A percentile compares a stretch with the other conserved stretches of the same genome.
Evolutionary conservation across 1,140 invertebrate species (phyloP).

Genomic region (Calliopsis andreniformis): DNA sequence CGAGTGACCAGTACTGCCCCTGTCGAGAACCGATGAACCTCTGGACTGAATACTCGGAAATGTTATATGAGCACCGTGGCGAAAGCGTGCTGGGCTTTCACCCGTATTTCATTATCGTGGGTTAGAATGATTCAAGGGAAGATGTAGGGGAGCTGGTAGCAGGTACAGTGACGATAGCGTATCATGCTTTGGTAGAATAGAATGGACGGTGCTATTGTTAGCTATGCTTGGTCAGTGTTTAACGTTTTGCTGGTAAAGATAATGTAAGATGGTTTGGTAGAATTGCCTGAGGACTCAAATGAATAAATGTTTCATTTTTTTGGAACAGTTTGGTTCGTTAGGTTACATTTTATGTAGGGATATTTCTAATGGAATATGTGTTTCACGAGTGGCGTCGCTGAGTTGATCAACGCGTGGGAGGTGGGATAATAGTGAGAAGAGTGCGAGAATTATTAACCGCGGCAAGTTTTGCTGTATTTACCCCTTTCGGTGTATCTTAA

Average conservation of each 20-base stretch:
- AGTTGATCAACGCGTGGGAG: slow-evolving; percentile 45
- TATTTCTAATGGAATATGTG: slow-evolving; percentile 19
- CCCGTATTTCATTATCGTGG: not conserved
- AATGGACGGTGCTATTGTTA: too few species aligned
- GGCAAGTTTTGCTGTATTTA: slow-evolving; percentile 50
- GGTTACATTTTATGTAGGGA: too few species aligned
- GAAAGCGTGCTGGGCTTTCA: not conserved
- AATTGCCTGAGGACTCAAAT: too few species aligned
- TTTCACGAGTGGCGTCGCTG: slow-evolving; percentile 40
- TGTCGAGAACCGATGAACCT: slow-evolving; percentile 13
- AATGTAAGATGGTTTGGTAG: too few species aligned
- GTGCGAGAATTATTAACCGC: slow-evolving; percentile 43
- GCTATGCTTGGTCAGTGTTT: too few species aligned
- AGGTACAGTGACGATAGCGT: too few species aligned
- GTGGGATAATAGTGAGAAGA: slow-evolving; percentile 2
- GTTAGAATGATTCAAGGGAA: not conserved
- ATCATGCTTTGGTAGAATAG: too few species aligned
- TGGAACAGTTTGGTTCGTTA: too few species aligned
- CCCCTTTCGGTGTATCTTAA: slow-evolving; percentile 29
- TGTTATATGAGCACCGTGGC: not conserved
- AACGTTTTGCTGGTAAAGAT: too few species aligned
- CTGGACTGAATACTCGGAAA: not conserved
- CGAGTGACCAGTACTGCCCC: slow-evolving; percentile 49
- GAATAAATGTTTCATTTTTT: too few species aligned
- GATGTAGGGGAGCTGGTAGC: not conserved